Percentiles rank a stretch among this genome's conserved stretches.
phyloP scores from a whole-genome alignment of 2,113 vertebrate genomes.

The Antechinus stuartii region DNA sequence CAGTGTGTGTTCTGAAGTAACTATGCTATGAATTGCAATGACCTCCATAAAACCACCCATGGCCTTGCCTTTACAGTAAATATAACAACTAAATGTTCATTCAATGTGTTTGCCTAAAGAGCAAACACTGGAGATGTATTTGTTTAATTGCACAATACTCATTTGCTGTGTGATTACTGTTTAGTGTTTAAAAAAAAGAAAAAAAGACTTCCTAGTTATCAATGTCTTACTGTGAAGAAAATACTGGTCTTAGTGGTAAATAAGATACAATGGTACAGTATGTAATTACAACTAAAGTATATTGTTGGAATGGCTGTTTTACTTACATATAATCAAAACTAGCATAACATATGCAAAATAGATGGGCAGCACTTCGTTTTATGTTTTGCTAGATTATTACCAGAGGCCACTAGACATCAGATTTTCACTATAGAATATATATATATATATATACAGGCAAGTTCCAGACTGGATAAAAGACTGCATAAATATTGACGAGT shows the following conservation, averaged over 20 bases:
- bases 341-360: constrained; percentile 80
- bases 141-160: constrained; percentile 86
- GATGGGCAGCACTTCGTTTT: constrained; percentile 79
- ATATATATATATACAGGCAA: constrained; percentile 79
- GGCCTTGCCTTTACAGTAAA: constrained; percentile 89
- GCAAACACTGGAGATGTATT: constrained; percentile 84
- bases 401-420: constrained; percentile 80
- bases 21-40: constrained; percentile 87
- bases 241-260: constrained; percentile 85
- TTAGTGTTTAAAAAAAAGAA: constrained; percentile 79
- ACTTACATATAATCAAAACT: constrained; percentile 84
- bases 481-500: constrained; percentile 77
- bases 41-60: constrained; percentile 91
- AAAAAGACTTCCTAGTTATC: constrained; percentile 80
- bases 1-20: constrained; percentile 87
- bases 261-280: constrained; percentile 86
- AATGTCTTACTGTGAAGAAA: constrained; percentile 86
- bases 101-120: constrained; percentile 84
- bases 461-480: constrained; percentile 79
- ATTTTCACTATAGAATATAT: constrained; percentile 79
- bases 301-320: constrained; percentile 85
- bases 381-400: constrained; percentile 81
- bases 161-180: constrained; percentile 86
- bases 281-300: constrained; percentile 88
- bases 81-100: constrained; percentile 82